Evolutionary conservation across 1,140 invertebrate genomes (phyloP).

Genomic region (Halyomorpha halys): DNA sequence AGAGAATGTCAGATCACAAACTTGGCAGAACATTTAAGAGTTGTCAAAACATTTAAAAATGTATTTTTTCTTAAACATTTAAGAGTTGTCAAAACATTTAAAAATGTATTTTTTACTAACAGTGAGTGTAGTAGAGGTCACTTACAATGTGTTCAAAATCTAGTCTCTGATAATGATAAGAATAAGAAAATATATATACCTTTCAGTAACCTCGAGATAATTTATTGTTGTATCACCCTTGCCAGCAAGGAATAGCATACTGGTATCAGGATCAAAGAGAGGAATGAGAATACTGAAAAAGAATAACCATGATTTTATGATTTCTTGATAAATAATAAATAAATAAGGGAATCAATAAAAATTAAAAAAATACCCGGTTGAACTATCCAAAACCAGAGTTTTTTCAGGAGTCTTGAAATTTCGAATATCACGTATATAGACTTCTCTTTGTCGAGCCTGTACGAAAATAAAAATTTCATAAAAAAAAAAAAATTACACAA

Average conservation of each 20-base stretch:
- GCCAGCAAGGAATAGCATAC: slow-evolving; percentile 87
- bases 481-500: background rate
- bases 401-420: slow-evolving; percentile 69
- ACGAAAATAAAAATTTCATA: slow-evolving; percentile 18
- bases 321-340: slow-evolving; percentile 3
- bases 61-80: too few species aligned
- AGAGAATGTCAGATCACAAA: too few species aligned
- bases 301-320: slow-evolving; percentile 26
- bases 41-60: too few species aligned
- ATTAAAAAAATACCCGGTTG: slow-evolving; percentile 55
- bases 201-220: slow-evolving; percentile 75
- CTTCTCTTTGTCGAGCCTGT: slow-evolving; percentile 64
- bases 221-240: slow-evolving; percentile 81
- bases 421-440: slow-evolving; percentile 75
- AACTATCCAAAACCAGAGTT: slow-evolving; percentile 70
- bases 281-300: slow-evolving; percentile 65
- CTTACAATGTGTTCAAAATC: too few species aligned
- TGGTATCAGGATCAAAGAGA: slow-evolving; percentile 79
- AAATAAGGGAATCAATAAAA: background rate
- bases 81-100: too few species aligned
- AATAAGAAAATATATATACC: slow-evolving; percentile 24
- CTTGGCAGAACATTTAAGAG: too few species aligned
- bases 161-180: too few species aligned
- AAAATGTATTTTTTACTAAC: too few species aligned
- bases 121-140: too few species aligned